Conservation (phyloP, 2,888 invertebrate species). For the Hoplodrina ambigua region DNA sequence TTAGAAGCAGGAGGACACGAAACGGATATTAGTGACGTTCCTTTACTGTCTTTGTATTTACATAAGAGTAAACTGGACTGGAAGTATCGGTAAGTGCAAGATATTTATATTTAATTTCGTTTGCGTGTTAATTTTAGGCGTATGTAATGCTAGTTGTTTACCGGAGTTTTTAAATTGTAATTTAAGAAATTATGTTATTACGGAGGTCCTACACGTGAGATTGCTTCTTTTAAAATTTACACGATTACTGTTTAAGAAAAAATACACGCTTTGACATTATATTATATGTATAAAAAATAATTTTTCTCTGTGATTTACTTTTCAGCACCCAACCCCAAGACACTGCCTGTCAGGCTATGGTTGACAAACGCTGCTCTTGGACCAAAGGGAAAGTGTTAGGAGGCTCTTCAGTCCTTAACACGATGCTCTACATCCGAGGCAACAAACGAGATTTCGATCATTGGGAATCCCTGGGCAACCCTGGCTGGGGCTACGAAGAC, state of each 20-base stretch:
- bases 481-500: conserved; percentile 96
- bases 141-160: conserved; percentile 4
- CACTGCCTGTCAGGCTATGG: conserved; percentile 96
- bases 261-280: no score
- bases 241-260: background rate
- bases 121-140: background rate
- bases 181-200: background rate
- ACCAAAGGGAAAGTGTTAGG: conserved; percentile 97
- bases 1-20: conserved; percentile 97
- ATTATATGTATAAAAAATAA: background rate
- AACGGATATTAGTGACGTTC: conserved; percentile 96
- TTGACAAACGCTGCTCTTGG: conserved; percentile 96
- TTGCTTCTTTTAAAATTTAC: background rate
- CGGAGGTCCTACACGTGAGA: background rate
- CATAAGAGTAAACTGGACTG: conserved; percentile 97
- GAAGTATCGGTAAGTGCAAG: conserved; percentile 93
- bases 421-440: conserved; percentile 97
- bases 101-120: background rate
- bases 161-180: conserved; percentile 2
- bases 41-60: conserved; percentile 95
- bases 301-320: conserved; percentile 48
- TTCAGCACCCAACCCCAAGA: conserved; percentile 95
- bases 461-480: conserved; percentile 96
- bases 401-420: conserved; percentile 96
- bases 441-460: conserved; percentile 96